Conservation (phyloP, 2,113 vertebrate species). For the Phaethornis superciliosus region DNA sequence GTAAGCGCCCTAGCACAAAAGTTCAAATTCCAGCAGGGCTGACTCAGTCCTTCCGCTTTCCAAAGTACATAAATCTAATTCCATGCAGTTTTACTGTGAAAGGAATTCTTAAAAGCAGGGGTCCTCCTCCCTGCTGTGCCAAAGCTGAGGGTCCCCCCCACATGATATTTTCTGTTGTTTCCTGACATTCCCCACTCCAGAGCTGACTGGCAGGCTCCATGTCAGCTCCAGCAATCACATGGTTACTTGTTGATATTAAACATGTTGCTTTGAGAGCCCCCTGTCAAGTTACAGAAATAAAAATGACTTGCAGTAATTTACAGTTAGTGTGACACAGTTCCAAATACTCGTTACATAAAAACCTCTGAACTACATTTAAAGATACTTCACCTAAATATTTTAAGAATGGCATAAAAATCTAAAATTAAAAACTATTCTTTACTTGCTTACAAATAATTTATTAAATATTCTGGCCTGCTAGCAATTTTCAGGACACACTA, state of each 20-base stretch:
- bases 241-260: background rate
- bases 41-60: constrained; percentile 55
- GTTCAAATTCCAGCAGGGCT: constrained; percentile 61
- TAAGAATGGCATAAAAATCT: background rate
- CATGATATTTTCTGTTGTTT: background rate
- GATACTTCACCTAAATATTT: background rate
- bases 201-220: background rate
- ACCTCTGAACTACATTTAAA: accelerated
- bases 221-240: background rate
- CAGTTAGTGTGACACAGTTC: background rate
- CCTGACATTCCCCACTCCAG: background rate
- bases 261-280: background rate
- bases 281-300: background rate
- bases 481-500: background rate
- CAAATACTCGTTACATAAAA: background rate
- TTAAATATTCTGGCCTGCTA: background rate
- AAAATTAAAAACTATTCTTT: background rate
- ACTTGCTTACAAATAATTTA: background rate
- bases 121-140: constrained; percentile 1
- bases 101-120: constrained; percentile 41
- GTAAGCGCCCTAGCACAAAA: constrained; percentile 40
- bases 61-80: constrained; percentile 63
- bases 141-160: background rate
- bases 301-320: background rate
- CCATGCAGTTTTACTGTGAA: constrained; percentile 26